These are phyloP conservation scores for Lepidochrysops patricia DNA, from an alignment of 2,888 invertebrate genomes.

Conservation along the genomic window DNA sequence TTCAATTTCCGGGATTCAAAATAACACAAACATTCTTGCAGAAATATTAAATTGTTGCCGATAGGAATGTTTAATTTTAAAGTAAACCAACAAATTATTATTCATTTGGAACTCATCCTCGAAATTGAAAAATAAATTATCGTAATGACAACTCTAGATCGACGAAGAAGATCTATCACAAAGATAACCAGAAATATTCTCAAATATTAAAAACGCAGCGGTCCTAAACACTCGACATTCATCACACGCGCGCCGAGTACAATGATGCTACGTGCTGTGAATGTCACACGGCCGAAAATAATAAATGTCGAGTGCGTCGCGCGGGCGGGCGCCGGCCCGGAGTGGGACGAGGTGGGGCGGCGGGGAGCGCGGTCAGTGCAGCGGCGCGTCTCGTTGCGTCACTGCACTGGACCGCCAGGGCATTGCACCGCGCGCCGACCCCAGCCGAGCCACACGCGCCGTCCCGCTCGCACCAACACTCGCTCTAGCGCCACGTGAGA, in stretches of 20 bases:
- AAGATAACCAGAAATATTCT: not conserved
- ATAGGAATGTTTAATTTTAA: no score
- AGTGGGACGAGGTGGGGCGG: not conserved
- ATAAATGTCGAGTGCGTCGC: conserved; percentile 38
- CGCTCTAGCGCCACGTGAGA: conserved; percentile 36
- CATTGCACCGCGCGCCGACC: conserved; percentile 59
- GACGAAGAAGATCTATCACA: no score
- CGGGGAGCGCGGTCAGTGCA: conserved; percentile 50
- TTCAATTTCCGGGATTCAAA: no score
- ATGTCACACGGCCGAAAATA: conserved; percentile 66
- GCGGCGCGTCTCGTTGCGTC: conserved; percentile 59
- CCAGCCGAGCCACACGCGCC: conserved; percentile 22
- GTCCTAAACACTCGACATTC: conserved; percentile 27
- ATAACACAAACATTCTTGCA: no score
- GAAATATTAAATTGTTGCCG: no score
- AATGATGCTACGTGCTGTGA: conserved; percentile 41
- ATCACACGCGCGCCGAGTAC: conserved; percentile 37
- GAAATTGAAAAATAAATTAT: not conserved
- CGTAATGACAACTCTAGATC: no score
- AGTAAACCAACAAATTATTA: no score
- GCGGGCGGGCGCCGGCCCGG: conserved; percentile 28
- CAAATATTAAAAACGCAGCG: not conserved
- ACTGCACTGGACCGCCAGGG: conserved; percentile 58
- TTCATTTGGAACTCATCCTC: no score
- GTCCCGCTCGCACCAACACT: conserved; percentile 31